Percentiles rank a stretch among this genome's conserved stretches.
Evolutionary conservation across 2,797 vertebrate genomes (phyloP).

Genomic region (Leucoraja ocellata): DNA sequence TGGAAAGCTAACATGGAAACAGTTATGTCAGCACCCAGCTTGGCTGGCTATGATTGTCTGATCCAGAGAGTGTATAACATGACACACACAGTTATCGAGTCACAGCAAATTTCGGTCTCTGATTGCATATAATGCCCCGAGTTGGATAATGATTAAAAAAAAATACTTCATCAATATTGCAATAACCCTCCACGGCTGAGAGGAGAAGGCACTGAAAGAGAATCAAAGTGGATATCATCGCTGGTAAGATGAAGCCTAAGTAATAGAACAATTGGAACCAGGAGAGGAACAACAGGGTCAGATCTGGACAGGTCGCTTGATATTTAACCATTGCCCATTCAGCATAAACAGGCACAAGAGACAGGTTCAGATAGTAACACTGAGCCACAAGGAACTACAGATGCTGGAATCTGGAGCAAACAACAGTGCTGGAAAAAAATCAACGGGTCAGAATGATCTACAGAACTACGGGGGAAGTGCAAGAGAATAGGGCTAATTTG

Average conservation of each 20-base stretch:
- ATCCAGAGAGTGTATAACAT: background rate
- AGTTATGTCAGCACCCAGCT: background rate
- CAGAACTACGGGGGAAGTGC: background rate
- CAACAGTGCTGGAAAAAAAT: no score
- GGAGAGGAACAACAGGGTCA: background rate
- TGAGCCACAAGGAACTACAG: no score
- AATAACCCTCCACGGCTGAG: background rate
- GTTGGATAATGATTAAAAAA: constrained; percentile 27
- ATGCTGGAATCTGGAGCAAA: no score
- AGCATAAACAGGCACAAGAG: background rate
- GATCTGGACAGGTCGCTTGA: background rate
- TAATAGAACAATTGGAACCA: no score
- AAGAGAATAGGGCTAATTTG: background rate
- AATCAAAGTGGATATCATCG: background rate
- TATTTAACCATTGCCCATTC: background rate
- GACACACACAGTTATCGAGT: background rate
- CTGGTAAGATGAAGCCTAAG: no score
- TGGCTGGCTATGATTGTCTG: background rate
- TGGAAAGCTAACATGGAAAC: background rate
- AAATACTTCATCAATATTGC: background rate
- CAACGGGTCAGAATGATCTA: no score
- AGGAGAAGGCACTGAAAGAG: background rate
- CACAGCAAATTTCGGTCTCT: no score
- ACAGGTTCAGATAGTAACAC: background rate
- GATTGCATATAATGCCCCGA: background rate